Percentiles rank a stretch among this genome's conserved stretches.
Evolutionary conservation across 2,888 invertebrate species (phyloP).

Genomic region (Drosophila pseudotakahashii): DNA sequence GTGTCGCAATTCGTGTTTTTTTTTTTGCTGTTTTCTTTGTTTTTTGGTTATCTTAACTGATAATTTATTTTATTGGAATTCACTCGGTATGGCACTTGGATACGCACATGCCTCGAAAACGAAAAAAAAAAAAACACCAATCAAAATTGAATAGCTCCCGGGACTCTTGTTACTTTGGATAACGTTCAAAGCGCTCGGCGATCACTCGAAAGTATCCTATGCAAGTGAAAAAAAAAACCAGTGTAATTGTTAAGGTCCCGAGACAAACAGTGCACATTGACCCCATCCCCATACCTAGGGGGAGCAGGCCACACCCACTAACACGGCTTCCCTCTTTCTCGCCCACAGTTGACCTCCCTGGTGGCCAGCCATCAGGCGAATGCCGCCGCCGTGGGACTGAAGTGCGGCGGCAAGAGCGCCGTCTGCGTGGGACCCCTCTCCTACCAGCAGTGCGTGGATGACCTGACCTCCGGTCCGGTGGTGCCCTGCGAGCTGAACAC

Average conservation of each 20-base stretch:
- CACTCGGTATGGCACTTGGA: constrained; percentile 54
- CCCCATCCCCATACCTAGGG: too few relatives aligned
- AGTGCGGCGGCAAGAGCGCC: constrained; percentile 76
- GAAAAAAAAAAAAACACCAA: constrained; percentile 18
- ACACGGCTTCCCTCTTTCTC: not conserved
- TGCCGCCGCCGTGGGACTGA: constrained; percentile 52
- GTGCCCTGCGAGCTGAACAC: constrained; percentile 66
- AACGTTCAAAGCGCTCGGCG: constrained; percentile 63
- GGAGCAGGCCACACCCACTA: constrained; percentile 1
- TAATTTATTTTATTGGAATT: constrained; percentile 57
- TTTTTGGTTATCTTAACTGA: constrained; percentile 49
- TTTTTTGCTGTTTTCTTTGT: constrained; percentile 37
- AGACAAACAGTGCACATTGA: constrained; percentile 50
- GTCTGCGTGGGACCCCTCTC: constrained; percentile 81
- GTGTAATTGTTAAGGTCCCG: constrained; percentile 51
- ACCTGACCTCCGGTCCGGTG: constrained; percentile 62
- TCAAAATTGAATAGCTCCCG: constrained; percentile 57
- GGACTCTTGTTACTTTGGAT: constrained; percentile 76
- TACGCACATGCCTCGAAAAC: constrained; percentile 38
- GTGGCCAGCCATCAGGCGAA: constrained; percentile 61
- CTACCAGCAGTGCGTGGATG: constrained; percentile 69
- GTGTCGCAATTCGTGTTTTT: constrained; percentile 4
- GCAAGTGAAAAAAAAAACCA: constrained; percentile 72
- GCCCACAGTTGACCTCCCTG: constrained; percentile 73
- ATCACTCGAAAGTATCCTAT: constrained; percentile 64